Evolutionary conservation across 2,113 vertebrate genomes (phyloP), one percentile per base, ranked within the genome.

Genomic region (Rhagologus leucostigma): DNA sequence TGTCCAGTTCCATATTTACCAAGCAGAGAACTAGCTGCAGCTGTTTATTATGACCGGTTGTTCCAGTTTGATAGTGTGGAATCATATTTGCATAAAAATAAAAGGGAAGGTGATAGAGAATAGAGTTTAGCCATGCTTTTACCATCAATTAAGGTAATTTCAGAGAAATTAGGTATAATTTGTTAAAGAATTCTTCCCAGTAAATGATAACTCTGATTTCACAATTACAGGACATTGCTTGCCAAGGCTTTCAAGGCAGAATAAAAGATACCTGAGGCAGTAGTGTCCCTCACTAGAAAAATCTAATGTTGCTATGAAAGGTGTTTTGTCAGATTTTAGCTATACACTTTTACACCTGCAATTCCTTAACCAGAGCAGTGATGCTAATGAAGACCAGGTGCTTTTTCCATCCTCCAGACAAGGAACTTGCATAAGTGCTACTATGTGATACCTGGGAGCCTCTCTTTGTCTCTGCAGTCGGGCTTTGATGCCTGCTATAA

Each of bases 311-410:
- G 77, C 69, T 96, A 46, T 96, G 94, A 97, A 96, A 98, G 96
- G 95, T 98, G 97, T 97, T 98, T 98, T 96, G 90, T 98, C 96
- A 98, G 93, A 98, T 98, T 97, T 98, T 95, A 98, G 87, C 96
- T 95, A 81, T 96, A 95, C 85, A 89, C 93, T 98, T 98, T 98
- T 97, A 98, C 98, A 99, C 98, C 98, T 99, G 98, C 96, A 97
- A 96, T 94, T n/a, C 97, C 98, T 99, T 99, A 98, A 97, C 97
- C 95, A 96, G 93, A 97, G 96, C 97, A 97, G 94, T 96, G 97
- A 89, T 96, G 96, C 97, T 98, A 98, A 99, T 98, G 98, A 98
- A 98, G 98, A 98, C 97, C 99, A 99, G 98, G 98, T 99, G 98
- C 96, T 97, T 94, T 87, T 97, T 94, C 84, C 93, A 97, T 84